Percentiles rank a stretch among this genome's conserved stretches.
Conservation (phyloP, 2,797 vertebrate species). For the Rhinichthys osculus region DNA sequence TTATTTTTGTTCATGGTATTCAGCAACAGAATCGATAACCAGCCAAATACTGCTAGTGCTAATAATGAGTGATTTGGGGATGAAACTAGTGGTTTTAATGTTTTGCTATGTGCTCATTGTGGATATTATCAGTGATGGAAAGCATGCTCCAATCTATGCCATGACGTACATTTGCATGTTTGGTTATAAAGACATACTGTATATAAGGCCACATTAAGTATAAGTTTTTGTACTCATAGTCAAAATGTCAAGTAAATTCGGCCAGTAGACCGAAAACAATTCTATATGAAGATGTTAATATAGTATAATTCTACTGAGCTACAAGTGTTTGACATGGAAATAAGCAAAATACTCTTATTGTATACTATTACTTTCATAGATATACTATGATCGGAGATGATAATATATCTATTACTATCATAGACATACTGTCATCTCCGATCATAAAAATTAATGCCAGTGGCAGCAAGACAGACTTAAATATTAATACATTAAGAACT, state of each 20-base stretch:
- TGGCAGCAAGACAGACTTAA: conserved; percentile 17
- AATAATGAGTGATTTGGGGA: neutral
- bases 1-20: no score
- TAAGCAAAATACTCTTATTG: neutral
- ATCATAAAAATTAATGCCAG: neutral
- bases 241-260: neutral
- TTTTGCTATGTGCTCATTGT: neutral
- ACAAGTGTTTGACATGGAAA: neutral
- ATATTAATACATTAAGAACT: conserved; percentile 14
- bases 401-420: neutral
- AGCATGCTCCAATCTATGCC: no score
- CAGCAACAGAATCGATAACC: neutral
- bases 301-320: neutral
- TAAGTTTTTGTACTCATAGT: neutral
- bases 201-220: neutral
- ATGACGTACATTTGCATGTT: neutral
- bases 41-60: neutral
- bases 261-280: neutral
- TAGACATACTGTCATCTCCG: neutral
- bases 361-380: neutral
- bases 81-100: neutral
- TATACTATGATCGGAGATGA: neutral
- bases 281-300: neutral
- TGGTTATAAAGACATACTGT: neutral
- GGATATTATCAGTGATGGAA: neutral